Evolutionary conservation across 2,113 vertebrate genomes (phyloP), one percentile per base, ranked within the genome.

Genomic region (Centropus unirufus): DNA sequence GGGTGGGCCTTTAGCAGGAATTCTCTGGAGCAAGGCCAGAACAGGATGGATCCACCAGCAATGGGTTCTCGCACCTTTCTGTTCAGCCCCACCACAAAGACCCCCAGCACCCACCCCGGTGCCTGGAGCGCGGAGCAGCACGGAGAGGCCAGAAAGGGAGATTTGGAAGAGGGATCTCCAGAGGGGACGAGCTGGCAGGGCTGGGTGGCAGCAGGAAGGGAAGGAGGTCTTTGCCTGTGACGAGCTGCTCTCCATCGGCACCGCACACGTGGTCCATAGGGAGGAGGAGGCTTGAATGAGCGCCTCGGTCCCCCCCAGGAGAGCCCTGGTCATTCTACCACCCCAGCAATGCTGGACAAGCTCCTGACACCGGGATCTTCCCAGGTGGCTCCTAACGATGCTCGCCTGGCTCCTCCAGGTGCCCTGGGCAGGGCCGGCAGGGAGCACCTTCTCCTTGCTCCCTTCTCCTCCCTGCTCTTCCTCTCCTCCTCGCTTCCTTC

Each of bases 321-420:
- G 72, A 72, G 23, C 1, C 62, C 6, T 0, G 1, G 62, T 18
- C 4, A 30, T 4, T 8, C 21, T 3, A 11, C 6, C 1, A 2
- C n/a, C 75, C 79, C 44, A 27, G 83, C 83, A 78, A 83, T 5
- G 5, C 14, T 10, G 61, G 84, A 19, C 52, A 46, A 44, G 34
- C 68, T 15, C 59, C 36, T 47, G 39, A 78, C 10, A 29, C 11
- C 6, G 44, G 23, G 40, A 8, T 52, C 91, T 75, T 68, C 81
- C 44, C 79, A 90, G 74, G 59, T 64, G 94, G 93, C 81, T 67
- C 54, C 62, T 64, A 91, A 89, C 73, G 40, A 72, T 14, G 24
- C 32, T 20, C 54, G 14, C 34, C 24, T 4, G 22, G 5, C 51
- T 94, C 32, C 59, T 61, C 66, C 89, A 89, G 89, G 73, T 94